Conservation (phyloP, 1,140 invertebrate species). For the Bombus ignitus region DNA sequence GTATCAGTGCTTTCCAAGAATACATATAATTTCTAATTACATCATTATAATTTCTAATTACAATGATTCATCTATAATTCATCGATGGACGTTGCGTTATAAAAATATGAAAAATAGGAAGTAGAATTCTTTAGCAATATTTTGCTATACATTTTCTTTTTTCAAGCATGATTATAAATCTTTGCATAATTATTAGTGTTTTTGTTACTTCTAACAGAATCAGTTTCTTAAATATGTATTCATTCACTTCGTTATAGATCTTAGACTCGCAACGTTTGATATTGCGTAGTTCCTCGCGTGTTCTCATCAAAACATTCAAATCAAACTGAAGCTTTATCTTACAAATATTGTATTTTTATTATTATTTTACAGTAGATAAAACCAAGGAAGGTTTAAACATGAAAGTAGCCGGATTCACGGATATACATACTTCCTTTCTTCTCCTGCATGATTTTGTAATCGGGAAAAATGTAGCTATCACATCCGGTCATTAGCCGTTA, state of each 20-base stretch:
- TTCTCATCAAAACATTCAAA: too few relatives aligned
- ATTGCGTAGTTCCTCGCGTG: too few relatives aligned
- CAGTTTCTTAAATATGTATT: too few relatives aligned
- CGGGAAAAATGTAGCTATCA: not conserved
- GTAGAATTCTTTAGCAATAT: not conserved
- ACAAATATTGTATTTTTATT: not conserved
- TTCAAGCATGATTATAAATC: too few relatives aligned
- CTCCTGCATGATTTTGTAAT: conserved; percentile 30
- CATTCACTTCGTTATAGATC: too few relatives aligned
- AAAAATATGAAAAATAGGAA: not conserved
- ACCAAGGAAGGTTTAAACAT: conserved; percentile 19
- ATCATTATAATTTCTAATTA: too few relatives aligned
- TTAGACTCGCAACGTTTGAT: too few relatives aligned
- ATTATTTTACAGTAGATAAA: not conserved
- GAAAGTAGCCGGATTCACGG: conserved; percentile 48
- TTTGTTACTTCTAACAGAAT: too few relatives aligned
- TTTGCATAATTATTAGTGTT: too few relatives aligned
- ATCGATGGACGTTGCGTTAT: not conserved
- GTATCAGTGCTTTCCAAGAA: too few relatives aligned
- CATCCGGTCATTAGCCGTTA: conserved; percentile 27
- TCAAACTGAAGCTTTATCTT: not conserved
- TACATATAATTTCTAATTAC: not conserved
- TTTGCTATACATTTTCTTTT: not conserved
- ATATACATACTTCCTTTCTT: conserved; percentile 7
- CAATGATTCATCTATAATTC: not conserved